These are phyloP conservation scores for Pheosia gnoma DNA, from an alignment of 2,888 invertebrate genomes.

Conservation along the genomic window DNA sequence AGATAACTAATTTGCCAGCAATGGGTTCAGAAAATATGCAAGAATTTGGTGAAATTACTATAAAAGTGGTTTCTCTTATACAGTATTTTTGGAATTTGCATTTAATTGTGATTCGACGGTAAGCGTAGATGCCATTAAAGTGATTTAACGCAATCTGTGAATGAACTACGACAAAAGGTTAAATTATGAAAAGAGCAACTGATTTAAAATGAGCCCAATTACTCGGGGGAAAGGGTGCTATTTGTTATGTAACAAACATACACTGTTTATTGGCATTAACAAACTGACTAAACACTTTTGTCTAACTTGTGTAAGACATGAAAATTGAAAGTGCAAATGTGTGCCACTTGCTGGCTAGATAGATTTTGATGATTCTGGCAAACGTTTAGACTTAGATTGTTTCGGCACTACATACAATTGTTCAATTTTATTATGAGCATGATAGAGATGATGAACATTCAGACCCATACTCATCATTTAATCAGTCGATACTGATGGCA, in stretches of 20 bases:
- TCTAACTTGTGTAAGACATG: constrained; percentile 1
- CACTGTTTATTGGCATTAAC: background rate
- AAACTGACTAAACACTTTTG: constrained; percentile 3
- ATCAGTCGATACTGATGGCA: no score
- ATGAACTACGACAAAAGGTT: constrained; percentile 3
- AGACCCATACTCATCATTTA: no score
- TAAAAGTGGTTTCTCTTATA: constrained; percentile 42
- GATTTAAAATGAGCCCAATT: background rate
- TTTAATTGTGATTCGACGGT: constrained; percentile 33
- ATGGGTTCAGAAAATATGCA: constrained; percentile 48
- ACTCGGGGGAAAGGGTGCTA: background rate
- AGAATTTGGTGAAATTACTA: constrained; percentile 55
- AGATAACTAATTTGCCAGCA: constrained; percentile 39
- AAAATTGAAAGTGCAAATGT: constrained; percentile 1
- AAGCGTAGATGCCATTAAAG: constrained; percentile 16
- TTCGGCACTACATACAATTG: background rate
- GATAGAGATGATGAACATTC: no score
- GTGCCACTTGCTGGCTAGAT: background rate
- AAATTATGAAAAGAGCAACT: background rate
- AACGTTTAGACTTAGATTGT: background rate
- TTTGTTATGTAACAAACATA: background rate
- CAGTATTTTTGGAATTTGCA: constrained; percentile 25
- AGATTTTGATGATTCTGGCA: constrained; percentile 1
- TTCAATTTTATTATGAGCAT: no score
- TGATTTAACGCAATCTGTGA: constrained; percentile 14